phyloP scores from a whole-genome alignment of 2,113 vertebrate species.

The Benitochromis conjunctus region DNA sequence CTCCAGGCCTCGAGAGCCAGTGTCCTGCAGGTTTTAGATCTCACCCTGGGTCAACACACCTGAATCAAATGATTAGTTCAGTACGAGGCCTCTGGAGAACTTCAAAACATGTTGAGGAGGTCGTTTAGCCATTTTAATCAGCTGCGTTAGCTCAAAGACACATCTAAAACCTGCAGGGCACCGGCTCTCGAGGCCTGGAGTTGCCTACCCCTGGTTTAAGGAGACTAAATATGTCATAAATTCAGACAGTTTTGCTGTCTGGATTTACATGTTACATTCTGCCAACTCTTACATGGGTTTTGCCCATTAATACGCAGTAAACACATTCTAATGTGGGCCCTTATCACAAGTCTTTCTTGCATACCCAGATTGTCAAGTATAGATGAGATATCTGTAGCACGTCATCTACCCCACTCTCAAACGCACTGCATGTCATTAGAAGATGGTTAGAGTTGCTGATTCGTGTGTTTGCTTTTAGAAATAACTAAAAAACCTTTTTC shows the following conservation, averaged over 20 bases:
- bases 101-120: no score
- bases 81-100: no score
- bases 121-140: no score
- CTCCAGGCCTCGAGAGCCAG: no score
- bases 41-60: no score
- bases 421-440: background rate
- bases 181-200: no score
- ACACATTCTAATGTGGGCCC: background rate
- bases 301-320: background rate
- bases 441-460: background rate
- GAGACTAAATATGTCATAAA: background rate
- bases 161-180: no score
- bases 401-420: background rate
- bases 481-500: background rate
- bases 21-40: no score
- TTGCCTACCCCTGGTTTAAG: no score
- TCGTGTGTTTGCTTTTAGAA: background rate
- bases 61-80: no score
- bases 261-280: background rate
- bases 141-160: no score
- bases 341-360: background rate
- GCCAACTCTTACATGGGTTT: background rate
- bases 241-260: background rate
- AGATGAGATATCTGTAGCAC: background rate
- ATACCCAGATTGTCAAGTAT: background rate